Conservation (phyloP, 2,888 invertebrate species). For the Drosophila lacicola region DNA sequence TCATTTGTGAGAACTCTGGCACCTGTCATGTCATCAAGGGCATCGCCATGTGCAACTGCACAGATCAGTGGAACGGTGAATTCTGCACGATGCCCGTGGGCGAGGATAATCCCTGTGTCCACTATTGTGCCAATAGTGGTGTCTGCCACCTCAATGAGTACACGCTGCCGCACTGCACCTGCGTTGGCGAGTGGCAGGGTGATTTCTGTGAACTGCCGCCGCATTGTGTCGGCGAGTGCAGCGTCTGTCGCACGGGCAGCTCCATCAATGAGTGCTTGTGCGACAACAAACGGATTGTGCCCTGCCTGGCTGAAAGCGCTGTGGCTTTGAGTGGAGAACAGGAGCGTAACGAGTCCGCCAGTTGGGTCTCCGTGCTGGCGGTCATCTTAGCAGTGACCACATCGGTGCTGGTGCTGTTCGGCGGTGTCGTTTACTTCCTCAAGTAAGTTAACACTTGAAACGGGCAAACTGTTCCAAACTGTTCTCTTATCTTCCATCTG, state of each 20-base stretch:
- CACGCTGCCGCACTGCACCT: conserved; percentile 86
- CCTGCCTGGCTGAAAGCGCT: conserved; percentile 83
- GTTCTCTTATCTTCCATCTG: conserved; percentile 1
- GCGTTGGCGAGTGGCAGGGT: conserved; percentile 87
- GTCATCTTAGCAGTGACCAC: conserved; percentile 79
- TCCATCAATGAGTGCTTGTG: conserved; percentile 84
- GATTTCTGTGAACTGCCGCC: conserved; percentile 86
- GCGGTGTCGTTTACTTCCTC: conserved; percentile 82
- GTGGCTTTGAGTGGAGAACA: conserved; percentile 81
- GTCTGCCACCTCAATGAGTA: conserved; percentile 87
- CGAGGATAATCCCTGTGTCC: conserved; percentile 88
- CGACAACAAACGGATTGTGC: conserved; percentile 75
- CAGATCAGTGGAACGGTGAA: conserved; percentile 86
- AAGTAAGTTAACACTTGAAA: conserved; percentile 84
- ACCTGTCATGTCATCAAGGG: conserved; percentile 86
- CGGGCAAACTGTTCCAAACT: background rate
- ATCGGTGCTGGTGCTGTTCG: conserved; percentile 80
- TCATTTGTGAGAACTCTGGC: conserved; percentile 87
- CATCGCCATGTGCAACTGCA: conserved; percentile 86
- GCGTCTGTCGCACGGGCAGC: conserved; percentile 83
- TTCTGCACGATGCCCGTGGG: conserved; percentile 87
- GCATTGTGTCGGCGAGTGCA: conserved; percentile 82
- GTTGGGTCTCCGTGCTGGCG: conserved; percentile 81
- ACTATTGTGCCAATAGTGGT: conserved; percentile 87
- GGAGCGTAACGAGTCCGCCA: conserved; percentile 65